phyloP scores from a whole-genome alignment of 2,888 invertebrate species.

The Eudemis profundana region DNA sequence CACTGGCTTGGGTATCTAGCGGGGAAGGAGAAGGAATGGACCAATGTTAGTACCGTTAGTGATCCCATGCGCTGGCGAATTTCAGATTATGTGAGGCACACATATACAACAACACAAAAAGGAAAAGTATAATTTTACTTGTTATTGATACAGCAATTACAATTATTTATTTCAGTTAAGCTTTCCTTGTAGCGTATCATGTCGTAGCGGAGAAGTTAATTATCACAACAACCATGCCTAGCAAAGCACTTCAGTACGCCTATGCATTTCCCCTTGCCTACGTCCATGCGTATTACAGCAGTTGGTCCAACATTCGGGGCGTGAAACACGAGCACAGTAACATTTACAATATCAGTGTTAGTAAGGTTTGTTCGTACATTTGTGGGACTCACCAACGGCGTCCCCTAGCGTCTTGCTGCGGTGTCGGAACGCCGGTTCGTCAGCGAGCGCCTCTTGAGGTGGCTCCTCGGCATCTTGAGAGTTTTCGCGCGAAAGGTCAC shows the following conservation, averaged over 20 bases:
- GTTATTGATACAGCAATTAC: background rate
- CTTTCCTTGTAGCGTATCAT: background rate
- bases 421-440: constrained; percentile 87
- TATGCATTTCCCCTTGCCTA: constrained; percentile 3
- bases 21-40: constrained; percentile 31
- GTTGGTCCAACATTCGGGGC: constrained; percentile 18
- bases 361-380: constrained; percentile 40
- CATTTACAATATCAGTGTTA: background rate
- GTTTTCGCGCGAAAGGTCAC: constrained; percentile 89
- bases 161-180: background rate
- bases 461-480: constrained; percentile 88
- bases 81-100: constrained; percentile 20
- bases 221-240: constrained; percentile 4
- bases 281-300: background rate
- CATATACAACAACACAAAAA: constrained; percentile 9
- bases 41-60: constrained; percentile 41
- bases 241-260: background rate
- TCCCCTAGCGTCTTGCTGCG: constrained; percentile 97
- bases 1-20: constrained; percentile 55
- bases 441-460: constrained; percentile 63
- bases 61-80: constrained; percentile 37
- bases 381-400: constrained; percentile 85
- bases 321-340: constrained; percentile 9
- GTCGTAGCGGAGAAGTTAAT: background rate
- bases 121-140: too few relatives aligned